Base-by-base conservation (phyloP, 2,113 vertebrate species). In the Microcebus tavaratra region DNA sequence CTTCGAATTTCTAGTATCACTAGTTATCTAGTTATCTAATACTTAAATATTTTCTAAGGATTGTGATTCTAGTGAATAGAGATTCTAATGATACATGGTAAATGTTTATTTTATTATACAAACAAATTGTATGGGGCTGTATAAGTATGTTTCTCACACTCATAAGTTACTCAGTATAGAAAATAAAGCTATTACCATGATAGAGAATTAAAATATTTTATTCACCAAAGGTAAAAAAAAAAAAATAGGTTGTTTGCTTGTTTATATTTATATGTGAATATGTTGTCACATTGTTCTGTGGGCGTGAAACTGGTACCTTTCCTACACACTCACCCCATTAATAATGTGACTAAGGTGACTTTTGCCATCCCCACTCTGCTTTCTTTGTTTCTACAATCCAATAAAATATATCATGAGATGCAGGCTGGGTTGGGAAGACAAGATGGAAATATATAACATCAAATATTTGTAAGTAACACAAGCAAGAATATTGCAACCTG, bases 111-210 rank as follows among this genome's bases (percentile, higher is more conserved):
- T 95, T 55, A 67, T 96, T 94, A 86, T 57, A 65, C n/a, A 96
- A 73, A 73, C 17, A 79, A 63, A 97, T 98, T 96, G 93, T 76
- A 12, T 88, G 5, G 72, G 59, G 17, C 75, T 0, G 0, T 78
- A 48, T 90, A 91, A 84, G 34, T 96, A 23, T 87, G 81, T 85
- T 97, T 91, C 39, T 72, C 89, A 94, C 9, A 97, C 29, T 93
- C 67, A 84, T 73, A 4, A 2, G 76, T 94, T 88, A 61, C 89
- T 97, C 86, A 97, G 67, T 95, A 45, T 80, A 98, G 95, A 96
- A 98, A 98, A 97, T 96, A 96, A 98, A 97, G 96, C 97, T 94
- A 92, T 97, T 98, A 97, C 14, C 95, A 83, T 72, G 92, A 90
- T 90, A 96, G 96, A 98, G 96, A 96, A 90, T 92, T 96, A 87